These are phyloP conservation scores for Pituophis catenifer DNA, from an alignment of 2,113 vertebrate genomes.

Conservation along the genomic window DNA sequence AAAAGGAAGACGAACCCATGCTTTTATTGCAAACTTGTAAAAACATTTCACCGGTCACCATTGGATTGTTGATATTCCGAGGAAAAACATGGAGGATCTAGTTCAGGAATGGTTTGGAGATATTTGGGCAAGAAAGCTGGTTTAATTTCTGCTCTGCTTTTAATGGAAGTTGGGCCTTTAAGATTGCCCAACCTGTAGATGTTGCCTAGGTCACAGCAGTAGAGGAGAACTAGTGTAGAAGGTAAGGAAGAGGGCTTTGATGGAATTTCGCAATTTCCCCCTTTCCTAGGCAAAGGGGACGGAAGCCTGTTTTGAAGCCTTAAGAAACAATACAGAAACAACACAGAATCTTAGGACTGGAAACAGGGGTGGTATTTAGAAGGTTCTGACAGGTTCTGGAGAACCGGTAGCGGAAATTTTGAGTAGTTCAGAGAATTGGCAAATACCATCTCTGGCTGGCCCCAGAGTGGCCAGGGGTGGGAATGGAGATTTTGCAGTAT, in stretches of 20 bases:
- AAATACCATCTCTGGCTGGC: too few species aligned
- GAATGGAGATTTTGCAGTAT: too few species aligned
- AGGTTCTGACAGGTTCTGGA: too few species aligned
- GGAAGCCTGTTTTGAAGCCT: not conserved
- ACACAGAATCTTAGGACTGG: not conserved
- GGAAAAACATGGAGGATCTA: not conserved
- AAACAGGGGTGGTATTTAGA: not conserved
- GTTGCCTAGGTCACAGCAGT: too few species aligned
- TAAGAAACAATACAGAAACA: not conserved
- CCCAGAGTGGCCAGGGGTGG: too few species aligned
- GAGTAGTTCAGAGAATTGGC: too few species aligned
- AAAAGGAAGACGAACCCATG: not conserved
- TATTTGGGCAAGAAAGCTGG: not conserved
- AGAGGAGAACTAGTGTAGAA: not conserved
- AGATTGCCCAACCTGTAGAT: not conserved
- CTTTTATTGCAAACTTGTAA: not conserved
- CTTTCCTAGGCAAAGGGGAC: not conserved
- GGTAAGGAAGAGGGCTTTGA: not conserved
- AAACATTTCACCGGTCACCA: not conserved
- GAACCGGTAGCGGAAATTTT: too few species aligned
- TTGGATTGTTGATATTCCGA: not conserved
- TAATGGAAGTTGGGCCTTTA: not conserved
- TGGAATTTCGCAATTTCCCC: not conserved
- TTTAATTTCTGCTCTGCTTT: not conserved
- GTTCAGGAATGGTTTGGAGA: not conserved